Conservation (phyloP, 2,888 invertebrate species). For the Amphipyra berbera region DNA sequence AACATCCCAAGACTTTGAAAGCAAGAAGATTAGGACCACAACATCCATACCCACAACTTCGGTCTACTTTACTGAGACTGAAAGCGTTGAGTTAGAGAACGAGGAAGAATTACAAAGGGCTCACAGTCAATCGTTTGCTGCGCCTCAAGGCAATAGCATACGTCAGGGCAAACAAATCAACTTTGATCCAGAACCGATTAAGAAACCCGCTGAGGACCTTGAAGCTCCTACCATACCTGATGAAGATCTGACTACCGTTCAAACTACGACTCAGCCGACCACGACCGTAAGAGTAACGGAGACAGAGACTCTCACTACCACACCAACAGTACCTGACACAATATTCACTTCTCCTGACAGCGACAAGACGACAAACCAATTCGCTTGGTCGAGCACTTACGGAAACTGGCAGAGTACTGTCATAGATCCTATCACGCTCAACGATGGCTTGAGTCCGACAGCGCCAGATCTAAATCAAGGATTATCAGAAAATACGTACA, state of each 20-base stretch:
- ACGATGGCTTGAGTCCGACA: constrained; percentile 90
- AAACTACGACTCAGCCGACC: constrained; percentile 72
- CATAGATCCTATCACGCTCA: constrained; percentile 93
- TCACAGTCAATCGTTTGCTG: constrained; percentile 92
- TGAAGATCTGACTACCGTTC: constrained; percentile 71
- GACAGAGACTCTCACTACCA: constrained; percentile 70
- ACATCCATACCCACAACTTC: constrained; percentile 72
- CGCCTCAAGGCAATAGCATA: constrained; percentile 87
- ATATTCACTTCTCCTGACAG: constrained; percentile 81
- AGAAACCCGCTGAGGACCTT: constrained; percentile 80
- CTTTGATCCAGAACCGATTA: constrained; percentile 69
- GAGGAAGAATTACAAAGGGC: constrained; percentile 92
- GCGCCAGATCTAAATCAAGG: constrained; percentile 71
- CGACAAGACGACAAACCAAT: constrained; percentile 83
- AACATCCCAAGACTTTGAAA: constrained; percentile 78
- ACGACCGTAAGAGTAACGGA: constrained; percentile 73
- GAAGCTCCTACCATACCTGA: constrained; percentile 81
- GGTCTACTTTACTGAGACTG: constrained; percentile 81
- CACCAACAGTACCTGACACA: constrained; percentile 68
- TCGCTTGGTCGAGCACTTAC: constrained; percentile 82
- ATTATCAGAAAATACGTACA: constrained; percentile 71
- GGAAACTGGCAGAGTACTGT: constrained; percentile 92
- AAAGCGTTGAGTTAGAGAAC: constrained; percentile 86
- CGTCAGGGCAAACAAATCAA: constrained; percentile 82
- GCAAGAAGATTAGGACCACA: constrained; percentile 78